phyloP scores from a whole-genome alignment of 2,797 vertebrate species.

The Peromyscus nudipes region DNA sequence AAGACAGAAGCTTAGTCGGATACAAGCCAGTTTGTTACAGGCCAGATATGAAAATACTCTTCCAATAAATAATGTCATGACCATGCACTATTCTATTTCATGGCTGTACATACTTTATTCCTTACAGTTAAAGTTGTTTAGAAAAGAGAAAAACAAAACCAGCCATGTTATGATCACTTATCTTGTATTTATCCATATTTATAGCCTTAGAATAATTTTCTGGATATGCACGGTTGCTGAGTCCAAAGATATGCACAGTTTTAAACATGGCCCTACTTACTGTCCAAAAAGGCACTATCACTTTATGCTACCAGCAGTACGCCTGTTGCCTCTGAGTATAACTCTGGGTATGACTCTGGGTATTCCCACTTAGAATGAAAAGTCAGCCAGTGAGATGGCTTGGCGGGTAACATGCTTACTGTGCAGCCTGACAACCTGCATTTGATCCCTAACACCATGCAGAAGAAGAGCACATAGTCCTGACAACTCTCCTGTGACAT shows the following conservation, averaged over 20 bases:
- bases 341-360: not conserved
- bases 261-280: not conserved
- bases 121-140: not conserved
- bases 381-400: not conserved
- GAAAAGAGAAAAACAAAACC: not conserved
- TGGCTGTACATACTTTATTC: not conserved
- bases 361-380: not conserved
- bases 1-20: not conserved
- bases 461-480: not conserved
- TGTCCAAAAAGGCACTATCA: not conserved
- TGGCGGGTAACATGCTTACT: not conserved
- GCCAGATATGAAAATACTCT: conserved; percentile 27
- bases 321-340: not conserved
- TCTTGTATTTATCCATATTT: not conserved
- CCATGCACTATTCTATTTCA: not conserved
- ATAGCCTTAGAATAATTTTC: not conserved
- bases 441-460: not conserved
- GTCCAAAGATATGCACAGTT: not conserved
- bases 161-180: not conserved
- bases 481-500: not conserved
- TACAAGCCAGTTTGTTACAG: not conserved
- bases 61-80: not conserved
- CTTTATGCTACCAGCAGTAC: not conserved
- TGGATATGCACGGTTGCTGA: not conserved
- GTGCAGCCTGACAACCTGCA: not conserved